Conservation (phyloP, 2,888 invertebrate species). For the Drosophila austrosaltans region DNA sequence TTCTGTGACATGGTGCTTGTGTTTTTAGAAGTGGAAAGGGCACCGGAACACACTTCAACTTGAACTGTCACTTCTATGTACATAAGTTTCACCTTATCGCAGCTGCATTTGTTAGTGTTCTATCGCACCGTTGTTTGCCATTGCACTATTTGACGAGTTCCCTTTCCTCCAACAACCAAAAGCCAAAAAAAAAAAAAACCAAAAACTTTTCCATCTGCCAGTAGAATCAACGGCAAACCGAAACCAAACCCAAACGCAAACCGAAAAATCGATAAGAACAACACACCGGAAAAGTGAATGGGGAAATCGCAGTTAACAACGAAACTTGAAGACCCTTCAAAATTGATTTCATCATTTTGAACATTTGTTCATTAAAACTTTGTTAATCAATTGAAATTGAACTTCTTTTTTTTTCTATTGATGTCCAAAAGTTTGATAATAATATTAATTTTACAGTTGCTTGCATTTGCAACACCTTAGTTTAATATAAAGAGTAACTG, state of each 20-base stretch:
- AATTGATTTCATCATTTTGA: neutral
- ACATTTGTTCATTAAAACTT: conserved; percentile 1
- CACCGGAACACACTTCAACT: conserved; percentile 59
- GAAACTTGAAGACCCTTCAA: conserved; percentile 18
- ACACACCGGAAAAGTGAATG: conserved; percentile 44
- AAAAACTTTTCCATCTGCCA: conserved; percentile 25
- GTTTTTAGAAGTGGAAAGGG: neutral
- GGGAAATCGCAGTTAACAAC: conserved; percentile 17
- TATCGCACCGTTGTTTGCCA: conserved; percentile 68
- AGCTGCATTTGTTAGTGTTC: conserved; percentile 67
- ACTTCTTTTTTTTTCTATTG: too few relatives aligned
- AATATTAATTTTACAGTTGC: neutral
- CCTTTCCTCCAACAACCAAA: conserved; percentile 9
- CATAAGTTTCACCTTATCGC: conserved; percentile 12
- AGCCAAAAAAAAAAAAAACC: conserved; percentile 35
- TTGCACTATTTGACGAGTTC: conserved; percentile 70
- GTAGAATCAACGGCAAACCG: conserved; percentile 32
- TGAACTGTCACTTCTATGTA: conserved; percentile 56
- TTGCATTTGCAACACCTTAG: neutral
- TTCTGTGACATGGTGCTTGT: conserved; percentile 56
- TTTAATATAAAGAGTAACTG: neutral
- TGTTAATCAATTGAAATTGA: too few relatives aligned
- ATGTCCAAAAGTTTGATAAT: neutral
- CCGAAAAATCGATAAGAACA: conserved; percentile 71
- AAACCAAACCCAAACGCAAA: conserved; percentile 44